Base-by-base conservation (phyloP, 2,797 vertebrate species). In the Lemur catta region DNA sequence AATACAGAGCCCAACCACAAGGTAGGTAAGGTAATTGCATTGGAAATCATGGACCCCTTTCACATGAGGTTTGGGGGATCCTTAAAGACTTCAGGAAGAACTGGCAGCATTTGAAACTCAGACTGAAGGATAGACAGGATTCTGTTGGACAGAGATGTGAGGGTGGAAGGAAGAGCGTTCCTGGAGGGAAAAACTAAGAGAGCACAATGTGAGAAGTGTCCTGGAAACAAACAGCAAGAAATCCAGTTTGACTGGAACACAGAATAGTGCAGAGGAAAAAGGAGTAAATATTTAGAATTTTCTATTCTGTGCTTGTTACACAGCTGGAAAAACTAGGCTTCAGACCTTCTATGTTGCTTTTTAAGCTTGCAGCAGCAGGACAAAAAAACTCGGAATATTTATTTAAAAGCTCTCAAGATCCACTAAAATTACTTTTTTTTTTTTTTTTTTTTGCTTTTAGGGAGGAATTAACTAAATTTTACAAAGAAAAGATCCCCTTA, bases 401-500 rank as follows among this genome's bases (percentile, higher is more conserved):
- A 93, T 89, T 95, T 84, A 57, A 91, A 82, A 94, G 71, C 59
- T 96, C 96, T 95, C 71, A 92, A 92, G 79, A 94, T 35, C 81
- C 69, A 86, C 92, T 48, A 75, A 82, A 97, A 87, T 88, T 72
- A 79, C 35, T 72, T 86, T 26, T 74, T 57, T 35, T 33, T 46
- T 10, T 30, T 26, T 55, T 30, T 50, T 38, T 10, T 30, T 26
- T 55, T 33, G 8, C 28, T 43, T 84, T 92, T 69, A 78, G 74
- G 81, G 92, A 97, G 93, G 74, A 96, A 94, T 74, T 10, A 1
- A 89, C 46, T 80, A 84, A 46, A 82, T 78, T 96, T 94, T 95
- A 46, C 95, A 97, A 93, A 96, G 94, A 92, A 96, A 92, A 92
- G 74, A 48, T 85, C 20, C 38, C 50, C 61, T 96, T 84, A 92